Conservation (phyloP, 2,888 invertebrate species). For the Hololepta plana region DNA sequence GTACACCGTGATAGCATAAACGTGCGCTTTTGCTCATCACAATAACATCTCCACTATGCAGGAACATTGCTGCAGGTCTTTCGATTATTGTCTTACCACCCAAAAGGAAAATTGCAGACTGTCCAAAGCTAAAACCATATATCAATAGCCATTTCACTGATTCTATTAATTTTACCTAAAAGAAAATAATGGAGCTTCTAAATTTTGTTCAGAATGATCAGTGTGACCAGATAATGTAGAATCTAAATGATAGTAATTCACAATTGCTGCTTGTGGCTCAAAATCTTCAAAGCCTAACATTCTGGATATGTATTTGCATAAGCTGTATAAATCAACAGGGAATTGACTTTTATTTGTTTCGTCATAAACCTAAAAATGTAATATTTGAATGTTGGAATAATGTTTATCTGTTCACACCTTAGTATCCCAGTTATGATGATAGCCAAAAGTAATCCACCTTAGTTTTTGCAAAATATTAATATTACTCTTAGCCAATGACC, state of each 20-base stretch:
- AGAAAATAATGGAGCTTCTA: conserved; percentile 78
- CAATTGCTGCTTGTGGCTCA: conserved; percentile 79
- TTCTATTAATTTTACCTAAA: conserved; percentile 40
- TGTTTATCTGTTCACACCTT: conserved; percentile 40
- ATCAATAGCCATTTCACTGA: background rate
- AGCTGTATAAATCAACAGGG: conserved; percentile 49
- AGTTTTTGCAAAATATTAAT: conserved; percentile 34
- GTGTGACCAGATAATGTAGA: conserved; percentile 87
- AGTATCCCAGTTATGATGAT: conserved; percentile 96
- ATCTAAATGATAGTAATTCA: conserved; percentile 90
- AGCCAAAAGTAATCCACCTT: conserved; percentile 91
- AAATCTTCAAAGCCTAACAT: conserved; percentile 41
- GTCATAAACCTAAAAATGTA: conserved; percentile 38
- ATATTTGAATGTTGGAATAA: background rate
- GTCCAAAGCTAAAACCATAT: conserved; percentile 70
- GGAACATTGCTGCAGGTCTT: conserved; percentile 48
- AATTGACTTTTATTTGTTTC: conserved; percentile 48
- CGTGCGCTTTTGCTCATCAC: conserved; percentile 78
- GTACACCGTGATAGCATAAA: conserved; percentile 85
- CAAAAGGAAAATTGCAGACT: conserved; percentile 82
- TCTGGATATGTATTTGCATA: conserved; percentile 45
- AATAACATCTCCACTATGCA: conserved; percentile 80
- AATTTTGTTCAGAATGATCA: conserved; percentile 80
- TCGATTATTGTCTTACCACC: conserved; percentile 59
- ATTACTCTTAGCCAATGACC: conserved; percentile 36